Evolutionary conservation across 2,113 vertebrate species (phyloP).

Genomic region (Tyrannus savana): DNA sequence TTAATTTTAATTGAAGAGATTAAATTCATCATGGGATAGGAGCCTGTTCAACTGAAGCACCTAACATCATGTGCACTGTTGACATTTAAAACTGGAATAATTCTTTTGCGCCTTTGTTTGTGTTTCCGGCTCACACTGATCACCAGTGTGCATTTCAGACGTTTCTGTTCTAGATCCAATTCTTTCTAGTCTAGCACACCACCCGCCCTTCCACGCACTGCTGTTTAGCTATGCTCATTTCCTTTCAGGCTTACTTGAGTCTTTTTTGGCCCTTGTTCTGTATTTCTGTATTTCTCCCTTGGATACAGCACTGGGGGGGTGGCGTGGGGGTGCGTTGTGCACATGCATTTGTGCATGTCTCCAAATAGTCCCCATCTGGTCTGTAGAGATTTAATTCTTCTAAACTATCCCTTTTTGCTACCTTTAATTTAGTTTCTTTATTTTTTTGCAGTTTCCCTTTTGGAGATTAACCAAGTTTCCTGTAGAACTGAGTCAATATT

Average conservation of each 20-base stretch:
- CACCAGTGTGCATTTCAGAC: neutral
- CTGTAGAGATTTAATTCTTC: neutral
- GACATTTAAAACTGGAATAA: neutral
- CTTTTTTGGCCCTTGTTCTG: neutral
- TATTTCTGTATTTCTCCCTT: neutral
- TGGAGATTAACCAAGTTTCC: conserved; percentile 7
- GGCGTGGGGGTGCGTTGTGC: neutral
- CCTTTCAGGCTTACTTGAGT: neutral
- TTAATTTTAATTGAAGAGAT: neutral
- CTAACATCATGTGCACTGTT: neutral
- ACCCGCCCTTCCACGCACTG: neutral
- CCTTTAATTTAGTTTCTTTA: neutral
- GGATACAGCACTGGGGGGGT: neutral
- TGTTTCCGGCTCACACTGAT: neutral
- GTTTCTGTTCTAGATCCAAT: conserved; percentile 26
- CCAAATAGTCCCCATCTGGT: neutral
- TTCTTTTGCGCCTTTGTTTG: neutral
- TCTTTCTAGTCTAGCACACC: neutral
- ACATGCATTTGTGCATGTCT: neutral
- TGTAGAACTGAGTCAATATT: neutral
- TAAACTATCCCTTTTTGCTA: neutral
- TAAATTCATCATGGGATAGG: neutral
- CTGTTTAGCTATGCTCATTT: neutral
- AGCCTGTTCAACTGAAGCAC: neutral
- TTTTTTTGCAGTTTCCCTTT: neutral